Evolutionary conservation across 1,140 invertebrate genomes (phyloP).

Genomic region (Microplitis mediator): DNA sequence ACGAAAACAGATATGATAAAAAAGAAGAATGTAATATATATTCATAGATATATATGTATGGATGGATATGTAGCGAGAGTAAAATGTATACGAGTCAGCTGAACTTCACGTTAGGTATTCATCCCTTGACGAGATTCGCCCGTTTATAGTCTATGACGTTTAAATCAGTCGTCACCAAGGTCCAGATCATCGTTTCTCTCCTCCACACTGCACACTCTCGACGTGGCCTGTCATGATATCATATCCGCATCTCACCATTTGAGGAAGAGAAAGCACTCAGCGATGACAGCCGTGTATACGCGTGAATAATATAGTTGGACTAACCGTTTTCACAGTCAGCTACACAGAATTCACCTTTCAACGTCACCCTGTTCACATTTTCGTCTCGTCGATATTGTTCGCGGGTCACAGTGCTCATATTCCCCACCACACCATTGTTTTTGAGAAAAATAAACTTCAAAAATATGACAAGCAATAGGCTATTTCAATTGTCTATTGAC

Average conservation of each 20-base stretch:
- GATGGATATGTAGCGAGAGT: neutral
- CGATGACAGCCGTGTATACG: neutral
- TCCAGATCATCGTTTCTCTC: neutral
- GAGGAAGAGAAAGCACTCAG: neutral
- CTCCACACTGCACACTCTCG: neutral
- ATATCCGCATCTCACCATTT: neutral
- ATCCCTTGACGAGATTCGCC: conserved; percentile 8
- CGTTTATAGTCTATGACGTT: neutral
- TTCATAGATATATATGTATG: neutral
- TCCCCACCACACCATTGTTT: no score
- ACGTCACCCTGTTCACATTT: neutral
- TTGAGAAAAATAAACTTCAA: no score
- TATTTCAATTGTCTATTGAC: no score
- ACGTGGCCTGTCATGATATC: conserved; percentile 7
- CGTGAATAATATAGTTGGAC: neutral
- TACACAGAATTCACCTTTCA: neutral
- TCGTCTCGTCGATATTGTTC: neutral
- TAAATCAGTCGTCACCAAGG: neutral
- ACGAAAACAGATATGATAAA: neutral
- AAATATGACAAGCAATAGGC: no score
- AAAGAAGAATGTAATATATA: neutral
- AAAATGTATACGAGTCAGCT: conserved; percentile 17
- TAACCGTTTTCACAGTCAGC: conserved; percentile 1
- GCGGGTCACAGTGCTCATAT: no score
- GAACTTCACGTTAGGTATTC: conserved; percentile 28